Conservation (phyloP, 2,888 invertebrate species). For the Keiferia lycopersicella region DNA sequence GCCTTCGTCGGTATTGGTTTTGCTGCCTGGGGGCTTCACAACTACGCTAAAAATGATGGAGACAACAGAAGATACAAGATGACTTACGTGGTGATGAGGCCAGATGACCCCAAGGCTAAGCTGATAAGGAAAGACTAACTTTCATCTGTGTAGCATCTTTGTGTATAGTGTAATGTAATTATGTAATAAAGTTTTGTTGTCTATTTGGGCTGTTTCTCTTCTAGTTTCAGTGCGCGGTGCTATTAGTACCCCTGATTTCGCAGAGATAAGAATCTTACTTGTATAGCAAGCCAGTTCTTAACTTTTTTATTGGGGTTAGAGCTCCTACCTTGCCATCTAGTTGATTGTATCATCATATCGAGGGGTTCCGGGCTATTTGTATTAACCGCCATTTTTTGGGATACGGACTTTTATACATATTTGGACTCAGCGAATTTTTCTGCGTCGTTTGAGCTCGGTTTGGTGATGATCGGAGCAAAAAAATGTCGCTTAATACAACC, state of each 20-base stretch:
- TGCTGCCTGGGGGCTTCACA: conserved; percentile 66
- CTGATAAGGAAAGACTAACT: conserved; percentile 79
- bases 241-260: background rate
- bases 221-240: background rate
- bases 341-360: no score
- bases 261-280: background rate
- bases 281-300: no score
- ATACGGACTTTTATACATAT: no score
- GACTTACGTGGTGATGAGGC: conserved; percentile 83
- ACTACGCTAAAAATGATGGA: conserved; percentile 81
- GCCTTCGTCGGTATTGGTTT: conserved; percentile 81
- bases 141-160: background rate
- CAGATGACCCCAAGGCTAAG: conserved; percentile 84
- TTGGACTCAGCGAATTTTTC: no score
- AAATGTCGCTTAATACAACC: no score
- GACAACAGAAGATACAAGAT: conserved; percentile 85
- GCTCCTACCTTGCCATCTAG: no score
- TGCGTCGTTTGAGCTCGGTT: no score
- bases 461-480: no score
- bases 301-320: no score
- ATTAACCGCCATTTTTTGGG: no score
- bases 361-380: no score
- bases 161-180: conserved; percentile 45
- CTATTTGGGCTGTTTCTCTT: conserved; percentile 36
- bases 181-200: conserved; percentile 67